Evolutionary conservation across 2,888 invertebrate species (phyloP).

Genomic region (Fabriciana adippe): DNA sequence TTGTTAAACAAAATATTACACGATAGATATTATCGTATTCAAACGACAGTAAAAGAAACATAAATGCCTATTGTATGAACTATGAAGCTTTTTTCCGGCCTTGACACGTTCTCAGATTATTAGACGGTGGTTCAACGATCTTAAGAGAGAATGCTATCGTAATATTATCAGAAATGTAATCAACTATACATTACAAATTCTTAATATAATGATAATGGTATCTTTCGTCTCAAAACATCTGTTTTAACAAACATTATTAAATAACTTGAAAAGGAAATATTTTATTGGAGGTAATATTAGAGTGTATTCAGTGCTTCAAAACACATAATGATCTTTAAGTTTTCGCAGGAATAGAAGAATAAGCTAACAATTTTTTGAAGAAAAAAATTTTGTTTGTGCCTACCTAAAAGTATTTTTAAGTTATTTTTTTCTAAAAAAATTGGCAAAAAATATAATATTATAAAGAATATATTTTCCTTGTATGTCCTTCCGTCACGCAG

Average conservation of each 20-base stretch:
- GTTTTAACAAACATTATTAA: conserved; percentile 15
- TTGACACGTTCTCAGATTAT: conserved; percentile 71
- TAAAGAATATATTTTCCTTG: too few relatives aligned
- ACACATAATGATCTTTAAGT: too few relatives aligned
- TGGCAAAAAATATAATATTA: too few relatives aligned
- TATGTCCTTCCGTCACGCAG: too few relatives aligned
- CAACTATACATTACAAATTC: conserved; percentile 19
- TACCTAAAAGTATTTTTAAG: too few relatives aligned
- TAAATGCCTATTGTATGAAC: conserved; percentile 5
- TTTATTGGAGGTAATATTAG: not conserved
- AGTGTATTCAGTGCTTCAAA: too few relatives aligned
- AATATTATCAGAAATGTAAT: conserved; percentile 25
- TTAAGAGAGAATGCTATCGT: conserved; percentile 10
- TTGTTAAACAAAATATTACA: not conserved
- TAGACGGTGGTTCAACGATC: conserved; percentile 22
- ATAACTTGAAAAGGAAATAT: conserved; percentile 3
- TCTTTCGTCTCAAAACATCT: conserved; percentile 5
- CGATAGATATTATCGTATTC: not conserved
- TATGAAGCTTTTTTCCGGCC: conserved; percentile 23
- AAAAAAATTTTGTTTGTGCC: too few relatives aligned
- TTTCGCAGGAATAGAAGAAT: too few relatives aligned
- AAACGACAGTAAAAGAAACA: conserved; percentile 9
- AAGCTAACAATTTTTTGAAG: too few relatives aligned
- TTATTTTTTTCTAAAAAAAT: too few relatives aligned
- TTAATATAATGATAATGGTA: conserved; percentile 22